A percentile compares a stretch with the other conserved stretches of the same genome.
phyloP scores from a whole-genome alignment of 2,888 invertebrate species.

The Pammene aurita region DNA sequence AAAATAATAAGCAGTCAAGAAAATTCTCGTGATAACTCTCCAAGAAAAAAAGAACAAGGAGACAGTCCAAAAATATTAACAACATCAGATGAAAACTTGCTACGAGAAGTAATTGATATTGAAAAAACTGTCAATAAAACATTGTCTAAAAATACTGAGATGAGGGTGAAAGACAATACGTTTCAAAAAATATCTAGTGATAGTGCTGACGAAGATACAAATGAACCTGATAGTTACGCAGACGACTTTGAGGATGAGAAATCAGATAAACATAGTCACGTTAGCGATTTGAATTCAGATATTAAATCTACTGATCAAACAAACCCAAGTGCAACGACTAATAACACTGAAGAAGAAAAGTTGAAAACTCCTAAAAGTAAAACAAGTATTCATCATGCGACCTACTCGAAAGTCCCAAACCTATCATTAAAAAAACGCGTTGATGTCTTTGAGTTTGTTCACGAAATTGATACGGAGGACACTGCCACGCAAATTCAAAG shows the following conservation, averaged over 20 bases:
- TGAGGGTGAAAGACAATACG: constrained; percentile 46
- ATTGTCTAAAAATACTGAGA: constrained; percentile 55
- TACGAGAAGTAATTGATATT: constrained; percentile 74
- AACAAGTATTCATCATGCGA: constrained; percentile 52
- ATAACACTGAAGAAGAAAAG: constrained; percentile 39
- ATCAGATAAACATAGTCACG: constrained; percentile 46
- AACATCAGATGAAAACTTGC: constrained; percentile 76
- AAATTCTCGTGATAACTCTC: constrained; percentile 63
- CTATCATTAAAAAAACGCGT: constrained; percentile 72
- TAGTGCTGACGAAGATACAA: constrained; percentile 49
- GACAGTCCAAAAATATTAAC: constrained; percentile 61
- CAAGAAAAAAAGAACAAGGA: constrained; percentile 51
- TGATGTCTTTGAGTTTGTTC: constrained; percentile 75
- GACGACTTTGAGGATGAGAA: constrained; percentile 80
- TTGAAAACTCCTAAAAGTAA: constrained; percentile 42
- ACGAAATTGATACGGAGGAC: constrained; percentile 72
- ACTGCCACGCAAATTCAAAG: constrained; percentile 72
- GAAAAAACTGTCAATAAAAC: constrained; percentile 68
- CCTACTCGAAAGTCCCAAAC: constrained; percentile 61
- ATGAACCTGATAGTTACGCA: constrained; percentile 63
- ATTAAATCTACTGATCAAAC: constrained; percentile 43
- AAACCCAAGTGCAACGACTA: constrained; percentile 36
- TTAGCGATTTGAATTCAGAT: constrained; percentile 35
- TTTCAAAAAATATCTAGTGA: constrained; percentile 48
- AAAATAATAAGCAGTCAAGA: constrained; percentile 70